Evolutionary conservation across 1,140 invertebrate species (phyloP), one percentile per base, ranked within the genome.

Genomic region (Mamestra configurata): DNA sequence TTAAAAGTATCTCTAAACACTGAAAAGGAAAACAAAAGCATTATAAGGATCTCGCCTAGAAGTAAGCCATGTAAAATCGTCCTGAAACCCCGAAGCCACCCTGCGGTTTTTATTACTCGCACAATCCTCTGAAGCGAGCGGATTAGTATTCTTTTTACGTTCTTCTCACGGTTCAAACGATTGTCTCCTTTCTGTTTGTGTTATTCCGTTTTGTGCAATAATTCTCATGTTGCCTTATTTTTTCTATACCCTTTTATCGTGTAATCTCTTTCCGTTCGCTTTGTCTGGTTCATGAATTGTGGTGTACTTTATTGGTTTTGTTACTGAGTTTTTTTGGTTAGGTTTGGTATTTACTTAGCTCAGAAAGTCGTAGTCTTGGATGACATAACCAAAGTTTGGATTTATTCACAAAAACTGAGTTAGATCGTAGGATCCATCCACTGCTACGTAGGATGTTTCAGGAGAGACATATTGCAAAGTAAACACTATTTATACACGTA

Each of bases 111-210:
- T 71, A 71, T 71, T 51, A 51, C 8, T 31, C 24, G 7, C 15
- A 10, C 0, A 71, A 71, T 71, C 43, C 24, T 51, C 43, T 68
- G 8, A 15, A 68, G 43, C 22, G 18, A 24, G 7, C 1, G 53
- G 71, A 73, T 73, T 73, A 73, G 18, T 71, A 71, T 71, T 71
- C 31, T 57, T 40, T 35, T 24, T 15, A 18, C 51, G 31, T 57
- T 7, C 35, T 27, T 6, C 71, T 57, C 20, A 71, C 35, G 53
- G 71, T 1, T 22, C 20, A 43, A 73, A 57, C 53, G 53, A 73
- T 73, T 73, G 51, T 73, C 51, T 57, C 11, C 8, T 18, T 57
- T 73, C 18, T 57, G 18, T 73, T 71, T 57, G 51, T 73, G 35
- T 73, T 73, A 59, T 71, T 37, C 31, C 10, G 22, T 57, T 73